Conservation (phyloP, 2,113 vertebrate species). For the Oceanodroma tethys region DNA sequence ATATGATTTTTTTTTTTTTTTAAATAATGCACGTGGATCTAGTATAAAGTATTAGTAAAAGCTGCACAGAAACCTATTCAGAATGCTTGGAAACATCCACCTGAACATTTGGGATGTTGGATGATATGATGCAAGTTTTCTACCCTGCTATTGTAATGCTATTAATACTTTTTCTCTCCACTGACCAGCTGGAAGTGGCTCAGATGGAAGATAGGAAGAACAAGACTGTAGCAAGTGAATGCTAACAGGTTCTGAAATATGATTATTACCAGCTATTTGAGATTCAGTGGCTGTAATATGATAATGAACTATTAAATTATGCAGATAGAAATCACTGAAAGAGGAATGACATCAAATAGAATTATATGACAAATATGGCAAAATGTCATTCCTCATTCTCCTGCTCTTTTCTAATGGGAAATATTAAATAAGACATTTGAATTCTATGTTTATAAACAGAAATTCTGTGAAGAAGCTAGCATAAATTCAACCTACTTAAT, state of each 20-base stretch:
- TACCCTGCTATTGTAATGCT: conserved; percentile 22
- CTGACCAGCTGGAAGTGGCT: not conserved
- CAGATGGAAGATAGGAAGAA: conserved; percentile 19
- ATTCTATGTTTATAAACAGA: not conserved
- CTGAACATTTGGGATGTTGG: not conserved
- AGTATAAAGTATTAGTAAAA: conserved; percentile 9
- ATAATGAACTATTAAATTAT: conserved; percentile 53
- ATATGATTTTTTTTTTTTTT: not conserved
- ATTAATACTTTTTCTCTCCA: not conserved
- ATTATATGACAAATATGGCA: conserved; percentile 34
- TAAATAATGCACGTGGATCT: not conserved
- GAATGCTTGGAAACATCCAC: not conserved
- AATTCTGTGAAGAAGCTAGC: not conserved
- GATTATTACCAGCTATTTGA: conserved; percentile 56
- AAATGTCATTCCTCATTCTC: conserved; percentile 20
- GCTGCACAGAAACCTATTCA: not conserved
- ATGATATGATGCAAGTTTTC: not conserved
- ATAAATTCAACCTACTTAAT: not conserved
- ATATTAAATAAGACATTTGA: conserved; percentile 6
- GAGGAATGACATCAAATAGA: conserved; percentile 32
- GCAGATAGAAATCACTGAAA: conserved; percentile 48
- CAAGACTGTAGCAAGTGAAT: conserved; percentile 21
- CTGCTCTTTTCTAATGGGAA: conserved; percentile 18
- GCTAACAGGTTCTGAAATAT: conserved; percentile 57
- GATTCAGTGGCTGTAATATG: conserved; percentile 32